Evolutionary conservation across 92 coral and sea anemone genomes (phyloP).

Genomic region (Epizoanthus rinbou): DNA sequence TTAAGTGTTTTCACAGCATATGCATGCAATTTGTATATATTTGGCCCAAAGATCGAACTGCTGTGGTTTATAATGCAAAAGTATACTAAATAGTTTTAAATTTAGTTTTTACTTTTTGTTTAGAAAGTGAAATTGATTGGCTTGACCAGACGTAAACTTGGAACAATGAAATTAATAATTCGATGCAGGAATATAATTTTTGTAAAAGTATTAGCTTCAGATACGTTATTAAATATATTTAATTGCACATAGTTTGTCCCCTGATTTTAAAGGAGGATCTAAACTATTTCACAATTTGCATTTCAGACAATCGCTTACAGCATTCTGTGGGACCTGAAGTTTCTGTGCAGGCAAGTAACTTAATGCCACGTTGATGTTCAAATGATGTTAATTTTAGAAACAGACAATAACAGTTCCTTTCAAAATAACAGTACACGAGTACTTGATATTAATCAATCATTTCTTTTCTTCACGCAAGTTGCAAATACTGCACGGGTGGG

Average conservation of each 20-base stretch:
- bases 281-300: conserved; percentile 20
- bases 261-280: neutral
- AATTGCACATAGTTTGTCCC: neutral
- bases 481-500: too few relatives aligned
- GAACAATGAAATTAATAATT: conserved; percentile 31
- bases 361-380: conserved; percentile 19
- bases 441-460: too few relatives aligned
- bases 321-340: conserved; percentile 95
- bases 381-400: neutral
- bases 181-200: neutral
- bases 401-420: neutral
- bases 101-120: neutral
- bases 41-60: too few relatives aligned
- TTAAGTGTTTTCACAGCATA: too few relatives aligned
- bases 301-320: conserved; percentile 95
- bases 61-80: too few relatives aligned
- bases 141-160: neutral
- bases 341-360: conserved; percentile 78
- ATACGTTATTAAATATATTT: neutral
- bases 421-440: too few relatives aligned
- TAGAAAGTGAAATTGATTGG: neutral
- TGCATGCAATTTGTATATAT: too few relatives aligned
- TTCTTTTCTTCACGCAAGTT: too few relatives aligned
- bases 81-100: too few relatives aligned
- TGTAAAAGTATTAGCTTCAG: neutral